These are phyloP conservation scores for Cyphomyrmex costatus DNA, from an alignment of 1,140 invertebrate genomes.

Conservation along the genomic window DNA sequence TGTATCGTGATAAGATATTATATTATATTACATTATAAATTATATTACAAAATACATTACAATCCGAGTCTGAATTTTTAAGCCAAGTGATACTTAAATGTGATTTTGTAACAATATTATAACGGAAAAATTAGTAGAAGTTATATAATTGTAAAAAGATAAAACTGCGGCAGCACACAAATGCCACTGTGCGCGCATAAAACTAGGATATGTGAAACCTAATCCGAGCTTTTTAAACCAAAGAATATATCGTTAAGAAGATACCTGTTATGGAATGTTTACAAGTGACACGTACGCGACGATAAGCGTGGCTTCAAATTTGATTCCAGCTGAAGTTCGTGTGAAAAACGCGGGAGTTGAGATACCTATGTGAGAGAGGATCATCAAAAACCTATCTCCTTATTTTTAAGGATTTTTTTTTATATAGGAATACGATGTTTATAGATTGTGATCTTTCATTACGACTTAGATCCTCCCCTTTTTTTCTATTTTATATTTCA, in stretches of 20 bases:
- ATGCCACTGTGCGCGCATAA: background rate
- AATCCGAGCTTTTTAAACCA: constrained; percentile 23
- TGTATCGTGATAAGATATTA: background rate
- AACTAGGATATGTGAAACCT: constrained; percentile 28
- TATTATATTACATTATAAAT: background rate
- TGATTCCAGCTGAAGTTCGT: background rate
- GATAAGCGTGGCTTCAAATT: constrained; percentile 36
- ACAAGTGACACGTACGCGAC: constrained; percentile 13
- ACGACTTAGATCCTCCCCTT: background rate
- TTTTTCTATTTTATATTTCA: background rate
- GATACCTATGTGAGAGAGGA: background rate
- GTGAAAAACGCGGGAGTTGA: constrained; percentile 1
- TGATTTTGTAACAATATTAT: background rate
- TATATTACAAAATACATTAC: background rate
- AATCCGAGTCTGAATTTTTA: background rate
- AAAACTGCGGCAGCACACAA: background rate
- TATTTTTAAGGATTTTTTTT: background rate
- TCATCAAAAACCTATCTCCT: background rate
- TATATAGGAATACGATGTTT: background rate
- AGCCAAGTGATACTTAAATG: background rate
- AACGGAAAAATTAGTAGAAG: background rate
- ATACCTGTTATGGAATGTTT: constrained; percentile 39
- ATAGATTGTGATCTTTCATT: background rate
- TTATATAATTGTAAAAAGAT: background rate
- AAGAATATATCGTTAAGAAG: constrained; percentile 1